These are phyloP conservation scores for Melanostoma mellinum DNA, from an alignment of 2,888 invertebrate species.

Conservation along the genomic window DNA sequence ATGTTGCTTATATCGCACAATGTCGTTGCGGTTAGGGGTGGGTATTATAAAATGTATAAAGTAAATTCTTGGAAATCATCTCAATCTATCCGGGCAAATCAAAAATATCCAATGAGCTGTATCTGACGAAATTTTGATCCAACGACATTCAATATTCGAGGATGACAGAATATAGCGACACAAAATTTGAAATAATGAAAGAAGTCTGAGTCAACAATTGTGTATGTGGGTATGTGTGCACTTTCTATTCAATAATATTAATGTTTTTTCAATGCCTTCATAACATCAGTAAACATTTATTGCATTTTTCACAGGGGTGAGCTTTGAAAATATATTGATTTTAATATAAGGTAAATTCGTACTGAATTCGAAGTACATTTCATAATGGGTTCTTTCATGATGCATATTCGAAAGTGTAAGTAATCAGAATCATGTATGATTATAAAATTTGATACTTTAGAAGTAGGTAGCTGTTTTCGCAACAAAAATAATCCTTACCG, in stretches of 20 bases:
- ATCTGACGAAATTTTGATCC: conserved; percentile 59
- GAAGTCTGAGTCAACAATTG: neutral
- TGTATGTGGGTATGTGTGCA: conserved; percentile 1
- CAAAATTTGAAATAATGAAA: neutral
- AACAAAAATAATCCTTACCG: too few relatives aligned
- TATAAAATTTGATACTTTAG: too few relatives aligned
- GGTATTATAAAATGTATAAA: conserved; percentile 61
- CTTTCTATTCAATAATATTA: neutral
- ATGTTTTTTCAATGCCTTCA: too few relatives aligned
- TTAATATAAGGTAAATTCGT: too few relatives aligned
- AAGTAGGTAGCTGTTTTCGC: too few relatives aligned
- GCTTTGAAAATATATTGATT: too few relatives aligned
- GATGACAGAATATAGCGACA: neutral
- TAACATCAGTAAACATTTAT: too few relatives aligned
- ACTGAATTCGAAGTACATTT: too few relatives aligned
- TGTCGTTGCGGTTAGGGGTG: conserved; percentile 60
- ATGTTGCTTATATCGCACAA: conserved; percentile 54
- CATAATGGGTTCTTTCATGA: too few relatives aligned
- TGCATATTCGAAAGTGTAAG: too few relatives aligned
- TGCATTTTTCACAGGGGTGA: too few relatives aligned
- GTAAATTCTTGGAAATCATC: conserved; percentile 66
- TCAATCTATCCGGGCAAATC: conserved; percentile 60
- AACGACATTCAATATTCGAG: neutral
- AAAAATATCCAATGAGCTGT: conserved; percentile 65
- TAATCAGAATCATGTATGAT: too few relatives aligned